These are phyloP conservation scores for Protophormia terraenovae DNA, from an alignment of 2,888 invertebrate species.

Conservation along the genomic window DNA sequence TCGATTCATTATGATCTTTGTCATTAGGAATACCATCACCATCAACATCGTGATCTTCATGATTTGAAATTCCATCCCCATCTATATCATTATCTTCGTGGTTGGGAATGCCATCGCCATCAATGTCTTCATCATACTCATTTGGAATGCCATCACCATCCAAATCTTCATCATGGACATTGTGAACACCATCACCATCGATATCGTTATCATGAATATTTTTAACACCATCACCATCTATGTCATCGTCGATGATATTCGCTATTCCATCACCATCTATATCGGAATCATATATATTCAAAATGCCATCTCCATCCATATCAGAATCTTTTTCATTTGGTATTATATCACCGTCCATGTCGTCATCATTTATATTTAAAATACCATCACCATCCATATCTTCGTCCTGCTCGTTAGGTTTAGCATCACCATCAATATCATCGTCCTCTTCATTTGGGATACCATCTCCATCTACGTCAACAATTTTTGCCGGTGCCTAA, in stretches of 20 bases:
- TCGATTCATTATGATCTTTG: constrained; percentile 56
- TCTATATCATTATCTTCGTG: constrained; percentile 75
- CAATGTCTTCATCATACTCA: constrained; percentile 80
- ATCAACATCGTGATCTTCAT: constrained; percentile 68
- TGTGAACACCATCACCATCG: constrained; percentile 77
- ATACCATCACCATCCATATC: constrained; percentile 76
- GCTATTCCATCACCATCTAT: constrained; percentile 77
- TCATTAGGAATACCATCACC: constrained; percentile 69
- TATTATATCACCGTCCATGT: constrained; percentile 74
- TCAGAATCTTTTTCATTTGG: constrained; percentile 69
- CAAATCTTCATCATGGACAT: constrained; percentile 79
- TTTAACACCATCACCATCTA: constrained; percentile 76
- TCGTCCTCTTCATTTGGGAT: constrained; percentile 67
- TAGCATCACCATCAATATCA: constrained; percentile 69
- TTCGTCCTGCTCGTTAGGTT: constrained; percentile 71
- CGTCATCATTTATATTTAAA: constrained; percentile 80
- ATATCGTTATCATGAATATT: constrained; percentile 80
- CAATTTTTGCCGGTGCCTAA: constrained; percentile 25
- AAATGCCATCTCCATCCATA: constrained; percentile 71
- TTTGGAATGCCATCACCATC: constrained; percentile 74
- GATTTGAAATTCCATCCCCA: constrained; percentile 74
- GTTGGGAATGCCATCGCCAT: constrained; percentile 82
- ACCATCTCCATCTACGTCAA: constrained; percentile 70
- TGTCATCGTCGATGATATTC: constrained; percentile 75
- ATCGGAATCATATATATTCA: constrained; percentile 74